Conservation (phyloP, 2,797 vertebrate species). For the Bryconaethiops microstoma region DNA sequence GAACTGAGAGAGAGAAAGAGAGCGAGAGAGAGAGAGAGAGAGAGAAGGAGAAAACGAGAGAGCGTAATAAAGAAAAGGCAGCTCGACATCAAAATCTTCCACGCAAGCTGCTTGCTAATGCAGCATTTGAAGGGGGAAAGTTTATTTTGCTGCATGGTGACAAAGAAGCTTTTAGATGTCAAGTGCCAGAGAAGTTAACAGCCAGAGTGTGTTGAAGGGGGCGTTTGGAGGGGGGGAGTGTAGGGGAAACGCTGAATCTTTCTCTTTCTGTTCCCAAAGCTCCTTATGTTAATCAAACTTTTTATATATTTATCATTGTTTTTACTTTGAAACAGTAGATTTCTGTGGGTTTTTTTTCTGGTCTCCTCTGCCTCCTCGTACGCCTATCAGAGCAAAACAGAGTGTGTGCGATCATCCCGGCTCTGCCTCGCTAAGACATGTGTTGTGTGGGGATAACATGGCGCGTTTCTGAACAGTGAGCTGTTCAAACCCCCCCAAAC, state of each 20-base stretch:
- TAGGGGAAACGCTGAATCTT: constrained; percentile 78
- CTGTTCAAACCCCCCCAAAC: constrained; percentile 49
- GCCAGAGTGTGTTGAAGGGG: constrained; percentile 35
- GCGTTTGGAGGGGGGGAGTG: constrained; percentile 14
- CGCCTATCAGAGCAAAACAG: constrained; percentile 65
- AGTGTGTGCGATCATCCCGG: constrained; percentile 71
- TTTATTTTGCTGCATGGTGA: constrained; percentile 47
- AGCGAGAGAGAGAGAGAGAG: too few species aligned
- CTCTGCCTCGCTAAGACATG: constrained; percentile 71
- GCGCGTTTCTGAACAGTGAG: constrained; percentile 71
- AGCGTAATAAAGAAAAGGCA: constrained; percentile 19
- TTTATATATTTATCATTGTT: constrained; percentile 72
- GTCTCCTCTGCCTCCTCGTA: constrained; percentile 58
- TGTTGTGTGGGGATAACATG: constrained; percentile 70
- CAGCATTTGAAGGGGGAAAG: constrained; percentile 39
- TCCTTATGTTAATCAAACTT: constrained; percentile 74
- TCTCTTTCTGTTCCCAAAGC: constrained; percentile 73
- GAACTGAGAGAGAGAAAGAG: too few species aligned
- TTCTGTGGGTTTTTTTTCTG: constrained; percentile 52
- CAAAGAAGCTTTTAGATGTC: constrained; percentile 51
- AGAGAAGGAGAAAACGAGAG: background rate
- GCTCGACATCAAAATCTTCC: constrained; percentile 41
- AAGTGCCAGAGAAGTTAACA: constrained; percentile 44
- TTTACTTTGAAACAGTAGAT: constrained; percentile 64
- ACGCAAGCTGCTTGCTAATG: constrained; percentile 41